These are phyloP conservation scores for Hyperopisus bebe DNA, from an alignment of 2,113 vertebrate species.

Conservation along the genomic window DNA sequence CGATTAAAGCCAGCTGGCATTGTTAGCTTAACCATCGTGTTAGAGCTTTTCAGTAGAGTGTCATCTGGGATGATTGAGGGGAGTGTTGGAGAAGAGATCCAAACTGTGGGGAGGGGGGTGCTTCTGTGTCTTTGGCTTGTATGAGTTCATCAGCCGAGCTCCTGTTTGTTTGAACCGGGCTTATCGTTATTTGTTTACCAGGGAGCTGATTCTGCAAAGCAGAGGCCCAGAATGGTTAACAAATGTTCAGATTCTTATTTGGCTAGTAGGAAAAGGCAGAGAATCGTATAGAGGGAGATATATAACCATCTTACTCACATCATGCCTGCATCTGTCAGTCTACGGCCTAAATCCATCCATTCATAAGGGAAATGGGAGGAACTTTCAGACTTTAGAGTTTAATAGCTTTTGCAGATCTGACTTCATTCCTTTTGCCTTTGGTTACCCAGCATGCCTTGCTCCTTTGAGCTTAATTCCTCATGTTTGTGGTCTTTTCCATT, in stretches of 20 bases:
- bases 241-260: background rate
- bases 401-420: slow-evolving; percentile 49
- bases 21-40: background rate
- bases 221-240: background rate
- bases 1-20: background rate
- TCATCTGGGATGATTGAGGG: background rate
- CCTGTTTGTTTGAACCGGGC: background rate
- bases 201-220: background rate
- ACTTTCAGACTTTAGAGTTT: slow-evolving; percentile 18
- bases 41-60: background rate
- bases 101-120: background rate
- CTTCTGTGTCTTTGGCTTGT: background rate
- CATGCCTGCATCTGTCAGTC: background rate
- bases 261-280: background rate
- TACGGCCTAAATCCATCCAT: slow-evolving; percentile 29
- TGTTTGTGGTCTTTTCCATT: background rate
- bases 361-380: slow-evolving; percentile 21
- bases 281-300: background rate
- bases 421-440: slow-evolving; percentile 30
- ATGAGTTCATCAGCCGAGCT: background rate
- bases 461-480: background rate
- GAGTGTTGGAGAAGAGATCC: background rate
- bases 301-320: background rate
- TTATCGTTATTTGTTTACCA: background rate
- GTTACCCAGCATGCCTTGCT: slow-evolving; percentile 41